Evolutionary conservation across 2,113 vertebrate genomes (phyloP), one percentile per base, ranked within the genome.

Genomic region (Brachyistius frenatus): DNA sequence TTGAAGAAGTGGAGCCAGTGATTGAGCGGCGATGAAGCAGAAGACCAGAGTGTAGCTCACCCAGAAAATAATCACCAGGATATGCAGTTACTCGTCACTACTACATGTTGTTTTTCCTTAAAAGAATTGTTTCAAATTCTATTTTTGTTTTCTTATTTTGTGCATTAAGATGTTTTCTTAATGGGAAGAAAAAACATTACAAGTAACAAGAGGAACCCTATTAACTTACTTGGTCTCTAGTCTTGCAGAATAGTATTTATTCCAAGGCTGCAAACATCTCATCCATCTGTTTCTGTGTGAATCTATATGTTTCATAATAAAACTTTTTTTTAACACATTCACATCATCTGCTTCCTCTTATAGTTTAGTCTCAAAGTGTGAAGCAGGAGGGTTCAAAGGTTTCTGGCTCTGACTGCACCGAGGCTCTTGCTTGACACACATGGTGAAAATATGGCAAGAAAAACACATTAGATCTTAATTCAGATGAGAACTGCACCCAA

Each of bases 401-500:
- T 23, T 35, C 4, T 3, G 5, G 47, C 75, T 62, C 61, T 64
- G 50, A 47, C 36, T 61, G n/a, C 39, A 44, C 2, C 6, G 41
- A 44, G 10, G 35, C 44, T 55, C 52, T 37, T 68, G 66, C 13
- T 10, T 70, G 60, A 70, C 56, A 63, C 30, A 46, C 15, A 13
- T 30, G 33, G 2, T 14, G 39, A 30, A 77, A 57, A 60, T 36
- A 47, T 46, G 54, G 47, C 13, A 14, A 10, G 63, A 80, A 78
- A 67, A 60, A 58, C 73, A 68, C 55, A 50, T 66, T 55, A 55
- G 14, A 67, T 63, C 66, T 65, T 67, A 69, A 82, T 47, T 75
- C 52, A 57, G 66, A 7, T 35, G 69, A 35, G 87, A 88, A 86
- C 39, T 80, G 76, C 82, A 68, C 49, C 61, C 64, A 80, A 73